A percentile compares a stretch with the other conserved stretches of the same genome.
phyloP scores from a whole-genome alignment of 2,888 invertebrate species.

The Chalcis sispes region DNA sequence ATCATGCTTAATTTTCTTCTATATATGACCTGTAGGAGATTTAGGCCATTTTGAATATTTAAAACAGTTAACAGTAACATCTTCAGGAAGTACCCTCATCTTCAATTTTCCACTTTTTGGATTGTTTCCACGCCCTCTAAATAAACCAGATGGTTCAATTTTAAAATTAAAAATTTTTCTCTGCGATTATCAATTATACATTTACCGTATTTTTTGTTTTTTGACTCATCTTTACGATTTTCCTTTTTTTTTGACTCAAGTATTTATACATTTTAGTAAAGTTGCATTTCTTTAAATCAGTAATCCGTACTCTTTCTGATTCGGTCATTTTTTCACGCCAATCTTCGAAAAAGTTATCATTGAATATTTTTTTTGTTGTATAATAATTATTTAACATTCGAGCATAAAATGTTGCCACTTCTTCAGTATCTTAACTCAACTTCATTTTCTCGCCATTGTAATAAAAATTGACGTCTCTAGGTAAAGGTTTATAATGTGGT shows the following conservation, averaged over 20 bases:
- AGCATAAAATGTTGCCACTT: conserved; percentile 98
- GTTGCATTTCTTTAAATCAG: conserved; percentile 94
- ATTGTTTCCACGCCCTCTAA: conserved; percentile 98
- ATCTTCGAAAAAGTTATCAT: conserved; percentile 97
- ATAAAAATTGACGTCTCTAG: conserved; percentile 90
- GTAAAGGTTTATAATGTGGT: conserved; percentile 93
- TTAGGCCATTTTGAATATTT: conserved; percentile 91
- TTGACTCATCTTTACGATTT: conserved; percentile 90
- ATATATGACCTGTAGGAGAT: conserved; percentile 93
- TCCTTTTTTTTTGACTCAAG: conserved; percentile 88
- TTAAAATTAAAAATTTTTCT: conserved; percentile 99
- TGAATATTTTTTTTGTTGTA: conserved; percentile 95
- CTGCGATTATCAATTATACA: conserved; percentile 98
- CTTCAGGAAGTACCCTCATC: conserved; percentile 91
- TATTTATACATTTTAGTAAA: conserved; percentile 93
- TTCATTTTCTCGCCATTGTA: conserved; percentile 93
- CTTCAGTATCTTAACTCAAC: conserved; percentile 90
- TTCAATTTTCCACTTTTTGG: conserved; percentile 99
- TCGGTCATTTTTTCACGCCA: conserved; percentile 96
- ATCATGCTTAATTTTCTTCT: conserved; percentile 98
- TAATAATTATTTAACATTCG: conserved; percentile 99
- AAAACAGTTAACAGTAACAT: conserved; percentile 98
- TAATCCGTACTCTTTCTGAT: conserved; percentile 90
- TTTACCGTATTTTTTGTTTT: conserved; percentile 98
- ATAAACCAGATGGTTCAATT: conserved; percentile 98